phyloP scores from a whole-genome alignment of 2,113 vertebrate species.

The Pelvicachromis taeniatus region DNA sequence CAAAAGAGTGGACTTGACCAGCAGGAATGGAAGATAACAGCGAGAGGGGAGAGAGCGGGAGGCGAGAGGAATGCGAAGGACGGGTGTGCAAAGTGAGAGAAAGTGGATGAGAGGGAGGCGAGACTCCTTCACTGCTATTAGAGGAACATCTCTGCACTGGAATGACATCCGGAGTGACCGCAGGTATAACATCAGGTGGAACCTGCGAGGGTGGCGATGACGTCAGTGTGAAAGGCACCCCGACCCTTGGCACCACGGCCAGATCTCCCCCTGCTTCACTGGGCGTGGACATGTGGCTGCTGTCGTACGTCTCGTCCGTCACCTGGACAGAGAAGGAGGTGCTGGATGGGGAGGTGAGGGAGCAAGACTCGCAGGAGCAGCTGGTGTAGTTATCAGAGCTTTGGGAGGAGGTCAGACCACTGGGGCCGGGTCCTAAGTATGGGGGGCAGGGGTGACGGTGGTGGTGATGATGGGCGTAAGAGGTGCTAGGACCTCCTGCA shows the following conservation, averaged over 20 bases:
- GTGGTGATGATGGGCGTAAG: constrained; percentile 49
- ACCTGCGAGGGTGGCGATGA: background rate
- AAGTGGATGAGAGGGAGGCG: constrained; percentile 8
- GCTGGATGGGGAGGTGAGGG: constrained; percentile 81
- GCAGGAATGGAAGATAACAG: constrained; percentile 40
- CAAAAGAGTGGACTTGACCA: constrained; percentile 30
- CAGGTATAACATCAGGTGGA: constrained; percentile 43
- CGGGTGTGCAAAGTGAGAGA: constrained; percentile 42
- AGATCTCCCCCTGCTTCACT: constrained; percentile 48
- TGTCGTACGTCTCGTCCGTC: constrained; percentile 80
- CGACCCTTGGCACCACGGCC: background rate
- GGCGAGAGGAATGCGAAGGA: constrained; percentile 25
- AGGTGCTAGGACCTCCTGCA: constrained; percentile 40
- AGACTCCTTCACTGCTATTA: background rate
- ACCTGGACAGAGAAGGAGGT: constrained; percentile 79
- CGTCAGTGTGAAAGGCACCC: background rate
- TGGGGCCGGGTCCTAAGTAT: constrained; percentile 53
- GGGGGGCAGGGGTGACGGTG: constrained; percentile 58
- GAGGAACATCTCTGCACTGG: constrained; percentile 21
- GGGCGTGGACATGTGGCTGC: constrained; percentile 73
- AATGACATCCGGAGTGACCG: constrained; percentile 30
- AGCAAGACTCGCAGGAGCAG: constrained; percentile 86
- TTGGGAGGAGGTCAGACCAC: constrained; percentile 74
- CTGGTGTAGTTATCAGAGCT: constrained; percentile 84
- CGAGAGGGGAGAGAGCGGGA: constrained; percentile 42